phyloP scores from a whole-genome alignment of 2,797 vertebrate genomes.

The Varecia variegata region DNA sequence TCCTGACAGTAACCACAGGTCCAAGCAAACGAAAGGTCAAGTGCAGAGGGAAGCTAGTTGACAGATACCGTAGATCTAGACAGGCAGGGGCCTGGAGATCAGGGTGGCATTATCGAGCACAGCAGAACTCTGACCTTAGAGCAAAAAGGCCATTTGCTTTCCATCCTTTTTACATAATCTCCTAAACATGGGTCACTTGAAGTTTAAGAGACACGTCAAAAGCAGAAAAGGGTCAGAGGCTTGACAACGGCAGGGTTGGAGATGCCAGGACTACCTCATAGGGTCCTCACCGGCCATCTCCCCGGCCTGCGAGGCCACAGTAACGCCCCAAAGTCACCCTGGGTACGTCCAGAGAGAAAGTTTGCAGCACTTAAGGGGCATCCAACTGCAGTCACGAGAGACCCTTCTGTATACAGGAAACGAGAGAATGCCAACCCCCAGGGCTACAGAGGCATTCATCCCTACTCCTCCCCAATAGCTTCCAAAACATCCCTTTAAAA shows the following conservation, averaged over 20 bases:
- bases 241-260: neutral
- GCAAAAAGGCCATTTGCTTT: neutral
- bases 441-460: neutral
- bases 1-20: neutral
- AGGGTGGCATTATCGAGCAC: neutral
- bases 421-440: neutral
- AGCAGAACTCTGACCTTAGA: neutral
- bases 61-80: neutral
- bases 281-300: neutral
- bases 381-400: neutral
- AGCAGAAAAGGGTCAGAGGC: neutral
- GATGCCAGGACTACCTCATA: neutral
- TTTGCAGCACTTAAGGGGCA: neutral
- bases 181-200: neutral
- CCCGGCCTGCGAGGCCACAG: neutral
- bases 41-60: neutral
- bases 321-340: neutral
- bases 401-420: neutral
- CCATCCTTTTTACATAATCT: neutral
- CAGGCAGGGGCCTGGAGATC: neutral
- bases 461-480: neutral
- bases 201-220: neutral
- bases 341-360: neutral
- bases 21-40: constrained; percentile 2
- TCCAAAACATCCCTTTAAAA: neutral